Evolutionary conservation across 2,113 vertebrate species (phyloP).

Genomic region (Pteruthius melanotis): DNA sequence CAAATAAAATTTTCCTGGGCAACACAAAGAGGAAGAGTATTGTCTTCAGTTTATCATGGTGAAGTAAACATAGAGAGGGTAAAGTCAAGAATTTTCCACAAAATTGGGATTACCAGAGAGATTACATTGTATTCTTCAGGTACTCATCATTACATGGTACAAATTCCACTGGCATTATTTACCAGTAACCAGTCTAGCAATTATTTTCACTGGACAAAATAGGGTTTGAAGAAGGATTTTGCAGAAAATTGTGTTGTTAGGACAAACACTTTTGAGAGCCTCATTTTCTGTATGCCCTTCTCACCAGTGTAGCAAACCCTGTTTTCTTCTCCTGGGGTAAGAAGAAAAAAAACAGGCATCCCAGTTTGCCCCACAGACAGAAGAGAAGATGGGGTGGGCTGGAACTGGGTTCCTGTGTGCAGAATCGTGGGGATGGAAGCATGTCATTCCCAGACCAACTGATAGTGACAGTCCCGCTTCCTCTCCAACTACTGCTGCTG

Average conservation of each 20-base stretch:
- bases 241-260: neutral
- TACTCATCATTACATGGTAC: neutral
- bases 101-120: neutral
- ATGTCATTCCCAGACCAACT: neutral
- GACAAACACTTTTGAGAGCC: neutral
- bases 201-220: neutral
- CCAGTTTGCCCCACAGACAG: neutral
- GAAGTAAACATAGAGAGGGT: neutral
- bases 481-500: neutral
- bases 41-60: neutral
- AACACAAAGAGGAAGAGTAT: neutral
- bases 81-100: neutral
- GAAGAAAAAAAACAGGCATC: neutral
- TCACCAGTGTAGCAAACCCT: neutral
- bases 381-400: neutral
- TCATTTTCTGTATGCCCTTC: neutral
- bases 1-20: neutral
- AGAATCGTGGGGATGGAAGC: neutral
- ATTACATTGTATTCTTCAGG: neutral
- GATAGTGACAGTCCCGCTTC: accelerated
- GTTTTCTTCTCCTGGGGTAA: neutral
- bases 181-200: neutral
- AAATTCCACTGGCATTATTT: neutral
- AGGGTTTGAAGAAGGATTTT: neutral
- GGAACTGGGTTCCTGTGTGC: neutral